Base-by-base conservation (phyloP, 2,113 vertebrate genomes). In the Eptesicus fuscus region DNA sequence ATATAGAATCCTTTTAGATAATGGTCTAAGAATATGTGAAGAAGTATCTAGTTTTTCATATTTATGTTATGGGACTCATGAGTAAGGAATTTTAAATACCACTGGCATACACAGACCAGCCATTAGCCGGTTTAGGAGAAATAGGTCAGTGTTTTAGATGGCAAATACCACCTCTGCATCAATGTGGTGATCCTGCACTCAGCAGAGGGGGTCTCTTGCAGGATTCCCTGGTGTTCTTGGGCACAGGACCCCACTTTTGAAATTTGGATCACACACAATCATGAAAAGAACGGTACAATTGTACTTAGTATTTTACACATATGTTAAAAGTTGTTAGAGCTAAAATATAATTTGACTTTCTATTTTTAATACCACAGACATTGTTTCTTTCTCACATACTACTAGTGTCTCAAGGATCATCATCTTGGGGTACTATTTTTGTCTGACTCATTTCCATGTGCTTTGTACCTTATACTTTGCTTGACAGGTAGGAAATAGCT, bases 271-370 rank as follows among this genome's bases (percentile, higher is more conserved):
- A 59, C 28, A 40, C 18, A 85, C n/a, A 86, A 67, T 83, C 11
- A 56, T 61, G 53, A 59, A 40, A 88, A 79, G 40, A 59, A 69
- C 6, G 69, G 17, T 56, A 85, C 84, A 93, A 69, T 12, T 47
- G 20, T 8, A 67, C 32, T n/a, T 56, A 56, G 16, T 35, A 56
- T 65, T 87, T 92, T 90, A 35, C 7, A n/a, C 4, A 47, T 42
- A 35, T 23, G 83, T 35, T 37, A 73, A 83, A 65, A 10, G 2
- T 18, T 79, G 42, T 95, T 47, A 22, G 40, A 70, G 69, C 20
- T 88, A 40, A 83, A 83, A 80, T 65, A n/a, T 74, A 80, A 70
- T 67, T 83, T 89, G 61, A 22, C 37, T 63, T 63, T 93, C 44
- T 85, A 13, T 37, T 91, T 91, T 90, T 90, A 93, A 63, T 70